phyloP scores from a whole-genome alignment of 2,113 vertebrate species.

The Perognathus longimembris region DNA sequence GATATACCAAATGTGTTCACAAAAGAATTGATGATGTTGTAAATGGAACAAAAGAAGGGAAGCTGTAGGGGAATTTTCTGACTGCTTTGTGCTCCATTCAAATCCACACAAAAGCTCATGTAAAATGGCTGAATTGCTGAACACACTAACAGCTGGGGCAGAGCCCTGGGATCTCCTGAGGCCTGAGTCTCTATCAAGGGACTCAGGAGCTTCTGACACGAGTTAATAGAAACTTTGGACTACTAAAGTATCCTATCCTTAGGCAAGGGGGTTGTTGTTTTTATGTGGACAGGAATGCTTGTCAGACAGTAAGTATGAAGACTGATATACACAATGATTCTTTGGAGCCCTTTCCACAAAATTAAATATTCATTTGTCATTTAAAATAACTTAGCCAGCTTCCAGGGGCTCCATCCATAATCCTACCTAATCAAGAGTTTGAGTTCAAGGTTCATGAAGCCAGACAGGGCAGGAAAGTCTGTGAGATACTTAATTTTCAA shows the following conservation, averaged over 20 bases:
- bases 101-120: background rate
- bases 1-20: background rate
- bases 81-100: background rate
- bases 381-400: background rate
- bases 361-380: background rate
- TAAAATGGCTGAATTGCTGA: background rate
- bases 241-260: background rate
- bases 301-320: background rate
- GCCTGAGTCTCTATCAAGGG: background rate
- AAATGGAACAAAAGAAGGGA: background rate
- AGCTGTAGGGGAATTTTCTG: background rate
- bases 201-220: background rate
- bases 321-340: background rate
- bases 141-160: background rate
- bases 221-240: background rate
- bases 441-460: too few relatives aligned
- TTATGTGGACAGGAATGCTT: background rate
- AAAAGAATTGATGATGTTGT: background rate
- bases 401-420: background rate
- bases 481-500: too few relatives aligned
- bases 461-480: too few relatives aligned
- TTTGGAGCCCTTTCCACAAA: background rate
- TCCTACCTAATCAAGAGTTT: too few relatives aligned
- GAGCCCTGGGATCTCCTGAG: rapidly evolving
- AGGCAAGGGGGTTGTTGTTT: background rate